Evolutionary conservation across 2,888 invertebrate species (phyloP).

Genomic region (Chrysopilus asiliformis): DNA sequence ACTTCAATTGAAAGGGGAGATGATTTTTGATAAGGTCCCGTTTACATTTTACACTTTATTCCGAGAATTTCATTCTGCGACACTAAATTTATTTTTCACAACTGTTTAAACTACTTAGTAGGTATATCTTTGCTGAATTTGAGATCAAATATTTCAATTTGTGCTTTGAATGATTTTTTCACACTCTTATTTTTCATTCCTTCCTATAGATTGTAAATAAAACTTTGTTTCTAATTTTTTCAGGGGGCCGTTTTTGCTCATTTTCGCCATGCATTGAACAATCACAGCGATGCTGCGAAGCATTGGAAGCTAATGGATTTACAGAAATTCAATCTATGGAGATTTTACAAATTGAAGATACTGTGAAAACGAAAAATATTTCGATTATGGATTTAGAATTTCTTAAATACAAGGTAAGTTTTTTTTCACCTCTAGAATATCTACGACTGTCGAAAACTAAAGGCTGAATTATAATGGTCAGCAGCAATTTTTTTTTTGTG

Average conservation of each 20-base stretch:
- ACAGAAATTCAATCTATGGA: slow-evolving; percentile 77
- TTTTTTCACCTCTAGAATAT: too few relatives aligned
- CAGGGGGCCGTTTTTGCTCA: slow-evolving; percentile 88
- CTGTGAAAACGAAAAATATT: slow-evolving; percentile 52
- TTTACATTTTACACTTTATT: too few relatives aligned
- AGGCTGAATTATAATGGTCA: too few relatives aligned
- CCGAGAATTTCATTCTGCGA: too few relatives aligned
- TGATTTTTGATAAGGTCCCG: too few relatives aligned
- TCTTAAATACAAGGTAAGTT: slow-evolving; percentile 47
- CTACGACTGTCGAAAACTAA: too few relatives aligned
- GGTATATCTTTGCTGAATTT: too few relatives aligned
- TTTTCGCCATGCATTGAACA: slow-evolving; percentile 99
- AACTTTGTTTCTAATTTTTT: slow-evolving; percentile 5
- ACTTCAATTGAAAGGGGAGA: too few relatives aligned
- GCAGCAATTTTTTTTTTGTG: too few relatives aligned
- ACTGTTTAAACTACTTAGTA: not conserved
- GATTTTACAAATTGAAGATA: slow-evolving; percentile 66
- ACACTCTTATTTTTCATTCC: not conserved
- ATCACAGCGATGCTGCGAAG: slow-evolving; percentile 76
- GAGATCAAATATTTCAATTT: not conserved
- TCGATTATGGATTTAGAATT: slow-evolving; percentile 57
- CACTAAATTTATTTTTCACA: too few relatives aligned
- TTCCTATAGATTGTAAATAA: not conserved
- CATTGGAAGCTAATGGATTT: slow-evolving; percentile 61
- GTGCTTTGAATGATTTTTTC: not conserved